Base-by-base conservation (phyloP, 2,113 vertebrate species). In the Apodemus sylvaticus region DNA sequence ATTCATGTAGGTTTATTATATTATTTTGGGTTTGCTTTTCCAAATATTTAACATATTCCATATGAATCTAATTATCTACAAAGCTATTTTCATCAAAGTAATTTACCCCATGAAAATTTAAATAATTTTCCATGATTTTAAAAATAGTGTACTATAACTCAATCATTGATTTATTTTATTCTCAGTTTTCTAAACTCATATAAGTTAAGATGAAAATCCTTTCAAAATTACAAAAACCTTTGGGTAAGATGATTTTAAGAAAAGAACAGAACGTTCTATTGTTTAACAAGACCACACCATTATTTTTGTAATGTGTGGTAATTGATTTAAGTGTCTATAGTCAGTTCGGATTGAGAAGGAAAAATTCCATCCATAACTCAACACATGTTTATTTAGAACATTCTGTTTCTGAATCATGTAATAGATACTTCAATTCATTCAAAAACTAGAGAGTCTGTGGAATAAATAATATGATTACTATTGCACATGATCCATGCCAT, bases 1-100 rank as follows among this genome's bases (percentile, higher is more conserved):
- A 96, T 73, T 36, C 11, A 58, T 51, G 0, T 82, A 94, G 53
- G 68, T 55, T 77, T 91, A 93, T 45, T 91, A 22, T 82, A 34
- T 94, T 92, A 86, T 86, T 88, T 93, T 8, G 7, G 17, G 20
- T 60, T 94, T 89, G 42, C 4, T 14, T 55, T 94, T 97, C 39
- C 31, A 95, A 97, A 85, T 95, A 71, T 58, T 96, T 68, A 64
- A 42, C 31, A 93, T 70, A 96, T 83, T 93, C 19, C 12, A 48
- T 26, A 58, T 82, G 20, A 6, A 88, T 68, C 19, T 81, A 83
- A 70, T 95, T 94, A 79, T 79, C 58, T 89, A 79, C 42, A 92
- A 70, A 89, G 17, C 12, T 76, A 91, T 39, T 79, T 93, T 78
- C 48, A 93, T 94, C 83, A 93, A 76, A 90, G 13, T 89, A 81